Evolutionary conservation across 2,113 vertebrate genomes (phyloP).

Genomic region (Coturnix japonica): DNA sequence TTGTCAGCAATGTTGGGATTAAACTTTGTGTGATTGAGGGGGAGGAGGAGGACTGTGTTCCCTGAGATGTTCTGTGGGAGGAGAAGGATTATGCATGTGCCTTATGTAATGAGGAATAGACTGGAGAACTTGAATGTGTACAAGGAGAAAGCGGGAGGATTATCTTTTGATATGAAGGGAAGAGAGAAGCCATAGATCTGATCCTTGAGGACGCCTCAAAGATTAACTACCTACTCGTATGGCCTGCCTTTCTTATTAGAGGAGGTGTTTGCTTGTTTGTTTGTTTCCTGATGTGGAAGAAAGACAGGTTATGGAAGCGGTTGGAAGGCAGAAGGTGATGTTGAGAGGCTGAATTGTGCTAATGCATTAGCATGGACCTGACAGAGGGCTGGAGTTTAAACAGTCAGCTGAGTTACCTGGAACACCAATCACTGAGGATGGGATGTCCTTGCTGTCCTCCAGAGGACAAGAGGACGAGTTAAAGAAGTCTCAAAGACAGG

Average conservation of each 20-base stretch:
- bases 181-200: neutral
- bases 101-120: constrained; percentile 66
- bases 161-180: constrained; percentile 50
- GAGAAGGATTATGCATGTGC: constrained; percentile 65
- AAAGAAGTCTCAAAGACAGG: neutral
- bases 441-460: neutral
- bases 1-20: constrained; percentile 61
- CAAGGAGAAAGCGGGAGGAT: constrained; percentile 20
- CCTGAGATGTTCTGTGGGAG: constrained; percentile 69
- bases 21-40: constrained; percentile 54
- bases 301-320: neutral
- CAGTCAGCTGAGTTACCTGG: neutral
- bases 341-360: neutral
- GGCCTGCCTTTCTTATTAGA: neutral
- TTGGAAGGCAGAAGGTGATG: neutral
- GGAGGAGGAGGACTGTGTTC: constrained; percentile 62
- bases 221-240: neutral
- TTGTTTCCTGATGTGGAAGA: neutral
- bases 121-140: constrained; percentile 40
- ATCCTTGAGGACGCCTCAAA: constrained; percentile 9
- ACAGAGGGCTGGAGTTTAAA: neutral
- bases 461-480: neutral
- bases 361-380: neutral
- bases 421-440: neutral
- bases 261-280: neutral